A percentile compares a stretch with the other conserved stretches of the same genome.
These are phyloP conservation scores for Cichladusa arquata DNA, from an alignment of 2,113 vertebrate species.

Conservation along the genomic window DNA sequence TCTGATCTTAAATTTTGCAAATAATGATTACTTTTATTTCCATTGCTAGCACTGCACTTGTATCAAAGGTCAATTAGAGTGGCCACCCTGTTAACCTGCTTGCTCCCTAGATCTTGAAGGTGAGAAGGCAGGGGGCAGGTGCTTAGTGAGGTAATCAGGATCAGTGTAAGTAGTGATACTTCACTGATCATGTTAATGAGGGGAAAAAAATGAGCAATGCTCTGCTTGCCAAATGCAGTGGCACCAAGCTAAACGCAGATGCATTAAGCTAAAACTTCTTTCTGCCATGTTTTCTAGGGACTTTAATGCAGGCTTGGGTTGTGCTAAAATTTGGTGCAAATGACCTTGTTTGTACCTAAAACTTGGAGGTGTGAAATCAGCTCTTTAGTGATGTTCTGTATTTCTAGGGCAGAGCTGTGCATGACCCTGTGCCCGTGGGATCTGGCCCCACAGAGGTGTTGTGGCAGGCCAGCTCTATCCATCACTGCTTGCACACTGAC, in stretches of 20 bases:
- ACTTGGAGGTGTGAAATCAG: neutral
- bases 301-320: neutral
- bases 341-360: neutral
- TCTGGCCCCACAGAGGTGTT: neutral
- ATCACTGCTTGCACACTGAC: neutral
- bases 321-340: neutral
- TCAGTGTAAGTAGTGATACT: neutral
- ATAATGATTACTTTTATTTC: conserved; percentile 1
- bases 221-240: neutral
- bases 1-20: conserved; percentile 26
- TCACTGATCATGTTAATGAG: neutral
- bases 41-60: neutral
- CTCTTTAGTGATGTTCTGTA: neutral
- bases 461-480: neutral
- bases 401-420: neutral
- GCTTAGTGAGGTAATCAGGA: neutral
- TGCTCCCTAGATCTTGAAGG: neutral
- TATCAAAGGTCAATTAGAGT: neutral
- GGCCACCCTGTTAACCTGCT: neutral
- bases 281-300: neutral
- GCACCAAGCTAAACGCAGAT: neutral
- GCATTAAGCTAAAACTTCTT: neutral
- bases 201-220: neutral
- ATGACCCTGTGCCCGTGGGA: fast-evolving
- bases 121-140: neutral